Base-by-base conservation (phyloP, 1,140 invertebrate genomes). In the Leucophenga varia region DNA sequence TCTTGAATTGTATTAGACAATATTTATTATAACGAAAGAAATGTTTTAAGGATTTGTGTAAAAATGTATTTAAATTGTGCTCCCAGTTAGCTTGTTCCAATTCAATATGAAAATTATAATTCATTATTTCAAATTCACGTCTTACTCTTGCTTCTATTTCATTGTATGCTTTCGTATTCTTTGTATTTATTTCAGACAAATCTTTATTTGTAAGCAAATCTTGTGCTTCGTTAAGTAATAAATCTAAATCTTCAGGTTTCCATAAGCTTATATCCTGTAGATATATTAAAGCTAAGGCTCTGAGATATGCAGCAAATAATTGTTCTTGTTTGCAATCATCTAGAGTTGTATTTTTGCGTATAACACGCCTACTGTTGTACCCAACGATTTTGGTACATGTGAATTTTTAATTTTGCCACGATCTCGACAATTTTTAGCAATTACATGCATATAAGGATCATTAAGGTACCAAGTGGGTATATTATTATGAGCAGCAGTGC, bases 221-320 rank as follows among this genome's bases (percentile, higher is more conserved):
- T 19, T 42, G 30, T 25, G 47, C 52, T 46, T 54, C 52, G 22
- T 42, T 45, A 22, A 54, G 13, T 3, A 50, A 32, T 2, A 19
- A 19, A 38, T 54, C 43, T 3, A 54, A 12, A 8, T 42, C 17
- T 5, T 18, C 18, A 2, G 25, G 17, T 13, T 21, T 46, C 52
- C 52, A 54, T 8, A 40, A 13, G n/a, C 13, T 30, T 36, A 50
- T 47, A 7, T 37, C 37, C 16, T 25, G 41, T 10, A 49, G 19
- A 42, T 45, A 40, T n/a, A 46, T 8, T 20, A 44, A 20, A 18
- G 41, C 48, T 32, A 54, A 54, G n/a, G 47, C 52, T 17, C 40
- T 41, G 4, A 54, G 22, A 19, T 43, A 46, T 7, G 43, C 42
- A 1, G 52, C 52, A 37, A 19, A 54, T n/a, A n/a, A n/a, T n/a